Percentiles rank a stretch among this genome's conserved stretches.
phyloP scores from a whole-genome alignment of 2,113 vertebrate species.

The Rattus rattus region DNA sequence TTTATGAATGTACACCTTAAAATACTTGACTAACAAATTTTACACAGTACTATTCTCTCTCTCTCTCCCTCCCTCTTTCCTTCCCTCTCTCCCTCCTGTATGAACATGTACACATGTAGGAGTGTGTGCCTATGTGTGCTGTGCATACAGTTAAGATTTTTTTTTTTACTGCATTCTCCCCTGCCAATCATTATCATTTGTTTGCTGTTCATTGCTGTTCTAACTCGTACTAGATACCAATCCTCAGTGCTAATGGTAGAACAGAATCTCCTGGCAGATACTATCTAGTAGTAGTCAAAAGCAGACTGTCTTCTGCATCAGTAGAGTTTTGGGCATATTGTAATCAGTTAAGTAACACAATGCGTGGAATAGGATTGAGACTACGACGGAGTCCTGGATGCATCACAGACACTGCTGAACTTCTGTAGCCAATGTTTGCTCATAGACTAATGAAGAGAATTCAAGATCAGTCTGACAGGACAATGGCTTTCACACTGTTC shows the following conservation, averaged over 20 bases:
- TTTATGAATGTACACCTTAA: not conserved
- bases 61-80: not conserved
- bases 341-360: not conserved
- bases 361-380: not conserved
- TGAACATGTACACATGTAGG: not conserved
- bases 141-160: not conserved
- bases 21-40: not conserved
- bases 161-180: not conserved
- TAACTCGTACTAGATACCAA: not conserved
- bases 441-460: not conserved
- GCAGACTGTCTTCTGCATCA: not conserved
- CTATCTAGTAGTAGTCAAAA: not conserved
- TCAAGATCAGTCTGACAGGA: not conserved
- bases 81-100: not conserved
- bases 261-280: not conserved
- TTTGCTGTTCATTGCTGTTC: not conserved
- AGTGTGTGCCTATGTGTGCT: not conserved
- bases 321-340: not conserved
- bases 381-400: not conserved
- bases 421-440: not conserved
- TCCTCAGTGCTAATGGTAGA: too few relatives aligned
- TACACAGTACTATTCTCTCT: not conserved
- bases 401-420: not conserved
- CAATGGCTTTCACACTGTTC: not conserved
- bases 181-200: not conserved